Evolutionary conservation across 2,888 invertebrate genomes (phyloP).

Genomic region (Dexiosoma caninum): DNA sequence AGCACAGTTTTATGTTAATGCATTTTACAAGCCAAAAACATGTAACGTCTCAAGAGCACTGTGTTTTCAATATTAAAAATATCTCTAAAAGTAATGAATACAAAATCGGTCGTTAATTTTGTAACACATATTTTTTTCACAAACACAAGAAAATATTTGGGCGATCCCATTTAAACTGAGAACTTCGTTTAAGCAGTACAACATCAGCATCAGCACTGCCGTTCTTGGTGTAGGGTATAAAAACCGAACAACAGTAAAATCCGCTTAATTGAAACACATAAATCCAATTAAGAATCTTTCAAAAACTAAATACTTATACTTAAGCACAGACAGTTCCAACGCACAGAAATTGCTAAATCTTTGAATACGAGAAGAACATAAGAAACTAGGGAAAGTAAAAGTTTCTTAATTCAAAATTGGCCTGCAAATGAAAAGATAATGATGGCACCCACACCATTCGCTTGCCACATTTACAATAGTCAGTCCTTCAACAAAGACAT

Average conservation of each 20-base stretch:
- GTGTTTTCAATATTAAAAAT: no score
- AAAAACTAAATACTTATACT: slow-evolving; percentile 40
- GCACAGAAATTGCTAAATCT: slow-evolving; percentile 7
- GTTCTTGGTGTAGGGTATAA: neutral
- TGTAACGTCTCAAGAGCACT: no score
- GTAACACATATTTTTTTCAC: no score
- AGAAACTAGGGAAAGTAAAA: slow-evolving; percentile 17
- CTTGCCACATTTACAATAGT: neutral
- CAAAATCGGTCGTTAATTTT: no score
- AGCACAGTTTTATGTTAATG: no score
- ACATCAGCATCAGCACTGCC: no score
- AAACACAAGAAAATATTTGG: no score
- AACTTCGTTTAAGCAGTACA: no score
- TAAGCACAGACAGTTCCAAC: neutral
- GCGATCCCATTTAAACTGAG: no score
- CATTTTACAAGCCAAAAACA: no score
- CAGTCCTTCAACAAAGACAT: slow-evolving; percentile 26
- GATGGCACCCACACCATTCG: slow-evolving; percentile 44
- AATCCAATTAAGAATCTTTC: slow-evolving; percentile 60
- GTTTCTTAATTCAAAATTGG: slow-evolving; percentile 50
- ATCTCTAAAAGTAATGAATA: no score
- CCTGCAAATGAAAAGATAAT: slow-evolving; percentile 59
- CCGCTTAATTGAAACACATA: slow-evolving; percentile 62
- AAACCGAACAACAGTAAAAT: slow-evolving; percentile 26
- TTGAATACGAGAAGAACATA: neutral